A percentile compares a stretch with the other conserved stretches of the same genome.
phyloP scores from a whole-genome alignment of 1,140 invertebrate genomes.

The Steinernema feltiae region DNA sequence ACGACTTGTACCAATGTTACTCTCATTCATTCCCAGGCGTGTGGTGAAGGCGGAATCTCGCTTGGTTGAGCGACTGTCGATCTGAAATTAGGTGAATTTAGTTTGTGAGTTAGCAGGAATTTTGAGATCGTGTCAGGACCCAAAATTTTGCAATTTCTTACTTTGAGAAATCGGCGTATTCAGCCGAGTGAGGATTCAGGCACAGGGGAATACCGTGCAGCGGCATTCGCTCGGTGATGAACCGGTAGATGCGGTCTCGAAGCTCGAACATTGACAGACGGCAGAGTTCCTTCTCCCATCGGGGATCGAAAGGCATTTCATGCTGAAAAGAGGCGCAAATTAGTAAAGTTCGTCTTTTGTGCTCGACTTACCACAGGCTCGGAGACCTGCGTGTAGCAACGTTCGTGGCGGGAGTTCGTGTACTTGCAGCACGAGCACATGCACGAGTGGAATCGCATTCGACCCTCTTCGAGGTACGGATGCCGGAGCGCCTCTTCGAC shows the following conservation, averaged over 20 bases:
- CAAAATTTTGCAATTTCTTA: too few relatives aligned
- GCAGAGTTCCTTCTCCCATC: conserved; percentile 56
- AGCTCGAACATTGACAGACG: conserved; percentile 60
- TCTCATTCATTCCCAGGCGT: conserved; percentile 81
- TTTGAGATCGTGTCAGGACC: conserved; percentile 13
- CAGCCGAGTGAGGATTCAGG: conserved; percentile 97
- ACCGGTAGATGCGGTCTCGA: conserved; percentile 93
- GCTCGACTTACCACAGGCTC: conserved; percentile 73
- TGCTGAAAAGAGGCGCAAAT: conserved; percentile 52
- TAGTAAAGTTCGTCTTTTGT: background rate
- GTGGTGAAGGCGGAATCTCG: conserved; percentile 89
- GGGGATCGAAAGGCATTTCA: conserved; percentile 48
- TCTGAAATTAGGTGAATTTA: conserved; percentile 64
- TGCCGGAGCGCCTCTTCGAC: conserved; percentile 87
- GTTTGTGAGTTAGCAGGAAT: conserved; percentile 5
- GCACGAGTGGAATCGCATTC: conserved; percentile 94
- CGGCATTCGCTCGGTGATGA: conserved; percentile 88
- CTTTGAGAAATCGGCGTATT: conserved; percentile 98
- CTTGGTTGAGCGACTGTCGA: conserved; percentile 93
- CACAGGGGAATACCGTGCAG: conserved; percentile 83
- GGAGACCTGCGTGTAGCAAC: conserved; percentile 84
- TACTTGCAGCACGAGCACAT: conserved; percentile 90
- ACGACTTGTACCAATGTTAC: background rate
- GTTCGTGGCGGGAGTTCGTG: conserved; percentile 66
- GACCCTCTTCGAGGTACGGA: conserved; percentile 92